Evolutionary conservation across 2,888 invertebrate species (phyloP), one percentile per base, ranked within the genome.

Genomic region (Sminthurinus aureus): DNA sequence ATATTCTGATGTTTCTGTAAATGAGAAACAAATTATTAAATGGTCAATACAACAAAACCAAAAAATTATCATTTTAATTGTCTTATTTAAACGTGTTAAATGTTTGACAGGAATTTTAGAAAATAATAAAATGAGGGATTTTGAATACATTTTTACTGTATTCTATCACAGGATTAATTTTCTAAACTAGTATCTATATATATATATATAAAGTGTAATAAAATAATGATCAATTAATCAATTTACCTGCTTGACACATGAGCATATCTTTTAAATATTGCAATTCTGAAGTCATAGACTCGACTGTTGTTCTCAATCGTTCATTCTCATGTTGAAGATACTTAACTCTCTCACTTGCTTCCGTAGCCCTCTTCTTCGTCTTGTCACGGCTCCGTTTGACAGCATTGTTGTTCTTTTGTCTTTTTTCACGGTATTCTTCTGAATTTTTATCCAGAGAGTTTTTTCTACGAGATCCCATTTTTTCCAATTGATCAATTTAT

Each of bases 381-480:
- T 96, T 96, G 82, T 93, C 94, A 86, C 96, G 92, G 88, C 95
- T 95, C 86, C 95, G 93, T 90, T 96, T 96, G 0, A 96, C 96
- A 82, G 96, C 96, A 94, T 95, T 91, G 69, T 96, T 96, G 91
- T 96, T 96, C 89, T 95, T 92, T 89, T 95, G 95, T 64, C 96
- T 91, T 81, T 93, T 93, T 87, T 92, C 93, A 84, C 95, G 92
- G 89, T 96, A 96, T 88, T 94, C 94, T 18, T 94, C 94, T n/a
- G 89, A 88, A 69, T 89, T 87, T 82, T 90, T 90, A 76, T 87
- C 88, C 38, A 86, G 85, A 24, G 0, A 2, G 76, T n/a, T 58
- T 76, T 26, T 73, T 75, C 38, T 52, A 75, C 73, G 78, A 64
- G 66, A 58, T 79, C 81, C 81, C 81, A 81, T 81, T 6, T 22